phyloP scores from a whole-genome alignment of 2,888 invertebrate species.

The Nycteola revayana region DNA sequence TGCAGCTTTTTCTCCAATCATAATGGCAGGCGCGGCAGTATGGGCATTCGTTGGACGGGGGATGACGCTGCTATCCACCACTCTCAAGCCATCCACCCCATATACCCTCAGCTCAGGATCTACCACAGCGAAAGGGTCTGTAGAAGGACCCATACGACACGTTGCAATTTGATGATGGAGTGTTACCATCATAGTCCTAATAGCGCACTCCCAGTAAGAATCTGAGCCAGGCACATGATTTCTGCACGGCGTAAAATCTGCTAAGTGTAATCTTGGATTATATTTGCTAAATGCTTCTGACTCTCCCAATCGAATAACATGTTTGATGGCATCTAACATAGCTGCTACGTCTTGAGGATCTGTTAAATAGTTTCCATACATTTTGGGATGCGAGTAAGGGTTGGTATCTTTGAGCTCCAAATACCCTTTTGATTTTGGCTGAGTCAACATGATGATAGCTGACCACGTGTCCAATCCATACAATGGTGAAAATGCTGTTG shows the following conservation, averaged over 20 bases:
- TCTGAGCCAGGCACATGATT: constrained; percentile 77
- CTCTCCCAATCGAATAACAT: constrained; percentile 80
- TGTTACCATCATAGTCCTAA: constrained; percentile 78
- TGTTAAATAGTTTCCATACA: constrained; percentile 90
- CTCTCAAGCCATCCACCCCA: constrained; percentile 83
- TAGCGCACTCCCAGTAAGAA: constrained; percentile 87
- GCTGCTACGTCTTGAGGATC: constrained; percentile 84
- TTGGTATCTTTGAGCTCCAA: constrained; percentile 87
- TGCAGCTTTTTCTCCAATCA: constrained; percentile 89
- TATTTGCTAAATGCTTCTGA: constrained; percentile 83
- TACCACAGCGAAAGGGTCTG: constrained; percentile 84
- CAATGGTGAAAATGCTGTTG: constrained; percentile 79
- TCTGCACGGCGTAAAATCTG: constrained; percentile 79
- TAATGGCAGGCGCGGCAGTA: constrained; percentile 84
- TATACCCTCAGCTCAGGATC: constrained; percentile 84
- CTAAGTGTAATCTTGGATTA: constrained; percentile 75
- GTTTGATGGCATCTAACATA: constrained; percentile 83
- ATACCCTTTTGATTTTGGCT: constrained; percentile 88
- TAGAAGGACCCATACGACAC: constrained; percentile 86
- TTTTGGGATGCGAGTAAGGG: constrained; percentile 87
- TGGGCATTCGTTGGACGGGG: constrained; percentile 84
- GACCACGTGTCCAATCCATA: constrained; percentile 82
- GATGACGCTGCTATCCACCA: constrained; percentile 87
- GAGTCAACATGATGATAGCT: constrained; percentile 86
- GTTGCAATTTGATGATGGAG: constrained; percentile 85